A percentile compares a stretch with the other conserved stretches of the same genome.
Evolutionary conservation across 2,797 vertebrate species (phyloP).

Genomic region (Coregonus ussuriensis): DNA sequence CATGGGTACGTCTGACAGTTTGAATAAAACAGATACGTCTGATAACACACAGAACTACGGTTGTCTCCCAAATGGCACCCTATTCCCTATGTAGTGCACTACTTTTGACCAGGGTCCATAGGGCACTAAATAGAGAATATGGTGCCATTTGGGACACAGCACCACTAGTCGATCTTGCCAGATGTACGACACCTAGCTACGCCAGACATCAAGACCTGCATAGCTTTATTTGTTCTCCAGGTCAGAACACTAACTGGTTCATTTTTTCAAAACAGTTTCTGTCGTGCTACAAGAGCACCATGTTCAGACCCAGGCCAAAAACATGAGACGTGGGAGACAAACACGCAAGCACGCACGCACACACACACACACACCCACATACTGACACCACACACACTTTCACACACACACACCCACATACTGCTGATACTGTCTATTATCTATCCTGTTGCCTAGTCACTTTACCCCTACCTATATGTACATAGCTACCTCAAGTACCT

Average conservation of each 20-base stretch:
- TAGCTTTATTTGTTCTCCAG: background rate
- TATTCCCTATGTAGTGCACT: background rate
- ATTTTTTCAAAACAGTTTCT: background rate
- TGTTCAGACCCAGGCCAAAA: background rate
- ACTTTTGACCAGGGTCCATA: no score
- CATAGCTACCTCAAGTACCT: no score
- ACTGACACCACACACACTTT: no score
- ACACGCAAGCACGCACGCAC: background rate
- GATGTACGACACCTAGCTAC: background rate
- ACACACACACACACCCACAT: slow-evolving; percentile 30
- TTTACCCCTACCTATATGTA: no score
- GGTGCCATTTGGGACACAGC: background rate
- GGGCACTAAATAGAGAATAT: no score
- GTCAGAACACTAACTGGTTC: background rate
- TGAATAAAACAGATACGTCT: background rate
- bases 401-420: background rate
- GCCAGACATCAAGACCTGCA: slow-evolving; percentile 10
- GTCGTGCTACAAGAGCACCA: background rate
- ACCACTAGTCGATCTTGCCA: background rate
- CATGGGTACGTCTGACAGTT: slow-evolving; percentile 22
- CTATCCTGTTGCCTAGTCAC: no score
- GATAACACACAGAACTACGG: background rate
- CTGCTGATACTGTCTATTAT: no score
- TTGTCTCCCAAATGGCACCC: background rate
- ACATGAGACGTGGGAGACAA: background rate